Percentiles rank a stretch among this genome's conserved stretches.
phyloP scores from a whole-genome alignment of 1,140 invertebrate species.

The Drosophila azteca region DNA sequence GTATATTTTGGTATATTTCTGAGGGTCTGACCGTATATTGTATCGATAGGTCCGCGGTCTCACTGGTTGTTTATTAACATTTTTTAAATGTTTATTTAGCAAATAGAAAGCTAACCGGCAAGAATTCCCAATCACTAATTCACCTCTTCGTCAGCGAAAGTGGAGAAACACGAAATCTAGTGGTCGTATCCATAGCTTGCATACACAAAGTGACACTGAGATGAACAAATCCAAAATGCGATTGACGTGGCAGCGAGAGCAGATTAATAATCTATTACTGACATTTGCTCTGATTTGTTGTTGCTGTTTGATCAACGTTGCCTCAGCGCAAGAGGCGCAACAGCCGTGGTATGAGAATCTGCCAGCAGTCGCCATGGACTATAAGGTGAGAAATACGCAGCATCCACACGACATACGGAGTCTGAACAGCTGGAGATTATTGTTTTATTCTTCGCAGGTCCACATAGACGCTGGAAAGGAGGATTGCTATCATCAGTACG shows the following conservation, averaged over 20 bases:
- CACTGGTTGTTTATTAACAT: conserved; percentile 45
- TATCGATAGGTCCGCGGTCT: too few relatives aligned
- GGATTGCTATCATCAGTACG: conserved; percentile 97
- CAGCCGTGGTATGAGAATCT: conserved; percentile 90
- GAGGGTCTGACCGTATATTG: too few relatives aligned
- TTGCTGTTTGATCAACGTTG: conserved; percentile 41
- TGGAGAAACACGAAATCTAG: conserved; percentile 1
- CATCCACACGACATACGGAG: too few relatives aligned
- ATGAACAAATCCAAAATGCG: conserved; percentile 64
- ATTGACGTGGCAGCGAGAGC: conserved; percentile 78
- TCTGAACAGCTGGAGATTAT: not conserved
- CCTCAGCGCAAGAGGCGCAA: conserved; percentile 63
- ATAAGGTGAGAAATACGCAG: conserved; percentile 86
- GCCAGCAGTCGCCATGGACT: conserved; percentile 96
- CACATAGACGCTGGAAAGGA: conserved; percentile 97
- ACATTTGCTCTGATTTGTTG: conserved; percentile 52
- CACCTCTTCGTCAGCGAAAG: conserved; percentile 2
- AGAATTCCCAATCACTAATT: not conserved
- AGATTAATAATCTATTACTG: conserved; percentile 50
- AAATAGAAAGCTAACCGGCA: conserved; percentile 51
- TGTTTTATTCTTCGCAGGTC: conserved; percentile 83
- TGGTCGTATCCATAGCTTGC: not conserved
- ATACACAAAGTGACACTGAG: not conserved
- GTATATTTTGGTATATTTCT: too few relatives aligned
- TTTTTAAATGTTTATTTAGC: conserved; percentile 30